phyloP scores from a whole-genome alignment of 2,113 vertebrate species.

The Neolamprologus ventralis region DNA sequence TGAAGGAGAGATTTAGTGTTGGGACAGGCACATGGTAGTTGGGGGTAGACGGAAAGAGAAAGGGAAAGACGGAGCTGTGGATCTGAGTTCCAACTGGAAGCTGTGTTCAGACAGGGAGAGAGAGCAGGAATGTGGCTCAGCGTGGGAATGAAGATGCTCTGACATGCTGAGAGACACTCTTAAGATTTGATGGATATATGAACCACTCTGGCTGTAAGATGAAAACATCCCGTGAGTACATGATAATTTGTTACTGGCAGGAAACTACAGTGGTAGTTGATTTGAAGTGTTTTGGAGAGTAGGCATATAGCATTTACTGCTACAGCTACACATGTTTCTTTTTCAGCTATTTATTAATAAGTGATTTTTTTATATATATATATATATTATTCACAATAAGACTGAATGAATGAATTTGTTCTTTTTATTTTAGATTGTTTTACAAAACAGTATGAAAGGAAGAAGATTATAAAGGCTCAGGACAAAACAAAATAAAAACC shows the following conservation, averaged over 20 bases:
- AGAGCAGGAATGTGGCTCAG: conserved; percentile 52
- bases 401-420: neutral
- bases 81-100: conserved; percentile 47
- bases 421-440: neutral
- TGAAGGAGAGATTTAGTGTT: conserved; percentile 53
- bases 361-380: no score
- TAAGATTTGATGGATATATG: conserved; percentile 36
- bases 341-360: no score
- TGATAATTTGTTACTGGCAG: neutral
- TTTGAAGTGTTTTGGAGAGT: neutral
- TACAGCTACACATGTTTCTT: no score
- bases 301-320: neutral
- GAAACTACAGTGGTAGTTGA: neutral
- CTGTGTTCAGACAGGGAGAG: conserved; percentile 35
- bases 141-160: conserved; percentile 62
- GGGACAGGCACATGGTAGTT: conserved; percentile 42
- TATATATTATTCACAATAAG: neutral
- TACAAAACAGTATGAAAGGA: neutral
- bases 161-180: conserved; percentile 34
- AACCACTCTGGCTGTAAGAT: conserved; percentile 45
- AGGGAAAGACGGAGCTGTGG: conserved; percentile 11
- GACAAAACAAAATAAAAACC: neutral
- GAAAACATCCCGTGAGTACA: conserved; percentile 72
- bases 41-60: conserved; percentile 45
- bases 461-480: neutral